These are phyloP conservation scores for Montifringilla adamsi DNA, from an alignment of 2,113 vertebrate genomes.

Conservation along the genomic window DNA sequence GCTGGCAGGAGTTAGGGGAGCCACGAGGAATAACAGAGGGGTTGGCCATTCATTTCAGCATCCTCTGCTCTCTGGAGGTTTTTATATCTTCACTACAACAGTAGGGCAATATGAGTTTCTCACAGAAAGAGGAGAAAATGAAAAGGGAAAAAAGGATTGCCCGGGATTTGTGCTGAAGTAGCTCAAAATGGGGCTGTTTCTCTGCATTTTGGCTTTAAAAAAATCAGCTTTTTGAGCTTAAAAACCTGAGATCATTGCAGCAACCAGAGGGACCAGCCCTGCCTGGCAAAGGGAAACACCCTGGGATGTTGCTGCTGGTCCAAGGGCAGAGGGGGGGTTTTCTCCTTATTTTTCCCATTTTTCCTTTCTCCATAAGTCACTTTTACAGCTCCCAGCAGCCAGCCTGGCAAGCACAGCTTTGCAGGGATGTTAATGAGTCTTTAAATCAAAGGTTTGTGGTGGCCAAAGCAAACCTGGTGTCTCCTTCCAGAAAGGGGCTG, in stretches of 20 bases:
- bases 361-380: neutral
- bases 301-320: neutral
- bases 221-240: neutral
- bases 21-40: conserved; percentile 8
- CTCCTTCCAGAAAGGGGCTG: neutral
- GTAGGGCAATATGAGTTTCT: neutral
- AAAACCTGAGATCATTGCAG: neutral
- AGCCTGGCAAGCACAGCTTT: neutral
- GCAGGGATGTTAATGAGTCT: neutral
- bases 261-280: neutral
- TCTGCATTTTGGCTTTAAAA: neutral
- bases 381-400: neutral
- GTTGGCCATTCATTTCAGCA: conserved; percentile 21
- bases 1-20: conserved; percentile 53
- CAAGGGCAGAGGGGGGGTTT: neutral
- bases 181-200: neutral
- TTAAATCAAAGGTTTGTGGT: neutral
- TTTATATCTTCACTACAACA: neutral
- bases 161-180: neutral
- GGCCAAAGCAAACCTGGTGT: neutral
- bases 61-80: conserved; percentile 35
- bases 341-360: neutral
- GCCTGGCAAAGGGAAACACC: neutral
- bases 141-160: neutral
- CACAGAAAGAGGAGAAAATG: neutral